phyloP scores from a whole-genome alignment of 1,140 invertebrate genomes.

The Anastatus disparis region DNA sequence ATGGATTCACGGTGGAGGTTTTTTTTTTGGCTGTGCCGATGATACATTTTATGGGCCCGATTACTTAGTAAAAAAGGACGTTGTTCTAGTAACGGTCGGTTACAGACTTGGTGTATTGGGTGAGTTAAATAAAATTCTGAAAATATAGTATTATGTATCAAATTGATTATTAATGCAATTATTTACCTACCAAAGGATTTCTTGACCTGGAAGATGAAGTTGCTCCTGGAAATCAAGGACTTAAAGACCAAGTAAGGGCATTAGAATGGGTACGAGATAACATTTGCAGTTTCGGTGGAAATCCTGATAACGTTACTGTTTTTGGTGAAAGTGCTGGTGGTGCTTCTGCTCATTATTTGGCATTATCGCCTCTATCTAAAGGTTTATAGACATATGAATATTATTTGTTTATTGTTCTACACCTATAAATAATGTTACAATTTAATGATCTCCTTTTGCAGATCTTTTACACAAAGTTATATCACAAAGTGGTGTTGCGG shows the following conservation, averaged over 20 bases:
- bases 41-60: conserved; percentile 61
- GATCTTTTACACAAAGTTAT: conserved; percentile 78
- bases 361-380: conserved; percentile 44
- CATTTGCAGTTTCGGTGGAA: conserved; percentile 67
- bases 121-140: neutral
- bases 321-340: conserved; percentile 73
- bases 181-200: conserved; percentile 51
- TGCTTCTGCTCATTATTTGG: conserved; percentile 55
- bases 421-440: neutral
- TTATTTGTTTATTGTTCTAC: neutral
- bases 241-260: conserved; percentile 62
- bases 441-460: conserved; percentile 46
- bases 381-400: conserved; percentile 17
- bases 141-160: too few species aligned
- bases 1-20: conserved; percentile 77
- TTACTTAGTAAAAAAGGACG: conserved; percentile 65
- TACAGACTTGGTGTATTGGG: conserved; percentile 73
- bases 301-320: conserved; percentile 63
- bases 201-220: conserved; percentile 52
- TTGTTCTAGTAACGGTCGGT: conserved; percentile 71
- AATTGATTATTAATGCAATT: neutral
- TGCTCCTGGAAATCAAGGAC: conserved; percentile 59
- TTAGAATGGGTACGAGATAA: conserved; percentile 70
- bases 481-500: conserved; percentile 78
- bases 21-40: conserved; percentile 65